A percentile compares a stretch with the other conserved stretches of the same genome.
Conservation (phyloP, 2,888 invertebrate species). For the Sipha maydis region DNA sequence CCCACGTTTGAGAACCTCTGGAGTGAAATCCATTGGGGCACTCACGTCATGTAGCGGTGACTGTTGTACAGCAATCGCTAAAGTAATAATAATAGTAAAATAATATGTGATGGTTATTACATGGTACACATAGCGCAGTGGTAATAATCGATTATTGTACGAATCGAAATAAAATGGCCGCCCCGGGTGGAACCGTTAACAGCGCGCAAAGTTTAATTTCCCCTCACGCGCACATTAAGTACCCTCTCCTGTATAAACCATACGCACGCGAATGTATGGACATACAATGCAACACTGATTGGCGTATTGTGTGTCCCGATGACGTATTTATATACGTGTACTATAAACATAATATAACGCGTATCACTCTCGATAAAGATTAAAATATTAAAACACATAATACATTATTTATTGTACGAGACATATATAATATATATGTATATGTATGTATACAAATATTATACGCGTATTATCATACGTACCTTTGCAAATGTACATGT, state of each 20-base stretch:
- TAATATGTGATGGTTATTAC: too few species aligned
- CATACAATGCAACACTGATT: not conserved
- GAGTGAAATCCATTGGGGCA: not conserved
- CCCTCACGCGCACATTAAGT: not conserved
- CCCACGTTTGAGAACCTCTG: not conserved
- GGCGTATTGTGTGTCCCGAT: not conserved
- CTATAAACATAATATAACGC: not conserved
- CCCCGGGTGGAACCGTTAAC: conserved; percentile 19
- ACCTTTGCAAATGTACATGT: too few species aligned
- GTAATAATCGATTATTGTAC: conserved; percentile 22
- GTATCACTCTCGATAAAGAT: not conserved
- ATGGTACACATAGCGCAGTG: not conserved
- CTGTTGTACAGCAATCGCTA: not conserved
- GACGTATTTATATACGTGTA: not conserved
- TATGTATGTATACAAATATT: too few species aligned
- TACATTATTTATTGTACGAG: too few species aligned
- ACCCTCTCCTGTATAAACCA: not conserved
- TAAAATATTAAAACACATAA: too few species aligned
- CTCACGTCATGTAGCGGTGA: not conserved
- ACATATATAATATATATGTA: too few species aligned
- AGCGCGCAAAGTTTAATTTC: conserved; percentile 34
- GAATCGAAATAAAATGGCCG: conserved; percentile 44
- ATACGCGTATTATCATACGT: too few species aligned
- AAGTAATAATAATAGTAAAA: conserved; percentile 11
- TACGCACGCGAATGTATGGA: not conserved